Percentiles rank a stretch among this genome's conserved stretches.
These are phyloP conservation scores for Meta bourneti DNA, from an alignment of 2,888 invertebrate species.

Conservation along the genomic window DNA sequence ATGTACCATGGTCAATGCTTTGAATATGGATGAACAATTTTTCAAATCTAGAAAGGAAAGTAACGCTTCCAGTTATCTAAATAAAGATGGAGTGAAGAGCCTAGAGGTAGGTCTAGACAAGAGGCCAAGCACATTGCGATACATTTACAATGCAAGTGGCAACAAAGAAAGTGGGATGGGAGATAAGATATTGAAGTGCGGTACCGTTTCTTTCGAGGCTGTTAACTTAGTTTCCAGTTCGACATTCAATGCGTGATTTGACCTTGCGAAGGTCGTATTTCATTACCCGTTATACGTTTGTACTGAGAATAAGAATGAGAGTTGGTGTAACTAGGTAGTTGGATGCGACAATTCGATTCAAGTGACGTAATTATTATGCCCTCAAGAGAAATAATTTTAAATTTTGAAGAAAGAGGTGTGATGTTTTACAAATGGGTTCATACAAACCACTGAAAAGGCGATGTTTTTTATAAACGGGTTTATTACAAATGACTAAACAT, in stretches of 20 bases:
- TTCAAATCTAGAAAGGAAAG: slow-evolving; percentile 5
- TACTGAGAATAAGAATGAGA: too few species aligned
- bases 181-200: background rate
- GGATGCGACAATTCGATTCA: too few species aligned
- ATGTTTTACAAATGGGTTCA: too few species aligned
- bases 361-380: too few species aligned
- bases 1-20: background rate
- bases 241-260: background rate
- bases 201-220: background rate
- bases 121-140: background rate
- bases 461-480: too few species aligned
- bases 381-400: too few species aligned
- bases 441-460: too few species aligned
- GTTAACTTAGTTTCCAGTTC: background rate
- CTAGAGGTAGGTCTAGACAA: background rate
- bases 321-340: too few species aligned
- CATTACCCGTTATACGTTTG: background rate
- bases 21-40: background rate
- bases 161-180: background rate
- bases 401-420: too few species aligned
- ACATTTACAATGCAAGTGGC: background rate
- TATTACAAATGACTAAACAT: too few species aligned
- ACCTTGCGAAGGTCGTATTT: background rate
- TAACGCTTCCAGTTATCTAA: background rate
- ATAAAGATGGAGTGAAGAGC: background rate